Percentiles rank a stretch among this genome's conserved stretches.
phyloP scores from a whole-genome alignment of 2,888 invertebrate species.

The Trypoxylon attenuatum region DNA sequence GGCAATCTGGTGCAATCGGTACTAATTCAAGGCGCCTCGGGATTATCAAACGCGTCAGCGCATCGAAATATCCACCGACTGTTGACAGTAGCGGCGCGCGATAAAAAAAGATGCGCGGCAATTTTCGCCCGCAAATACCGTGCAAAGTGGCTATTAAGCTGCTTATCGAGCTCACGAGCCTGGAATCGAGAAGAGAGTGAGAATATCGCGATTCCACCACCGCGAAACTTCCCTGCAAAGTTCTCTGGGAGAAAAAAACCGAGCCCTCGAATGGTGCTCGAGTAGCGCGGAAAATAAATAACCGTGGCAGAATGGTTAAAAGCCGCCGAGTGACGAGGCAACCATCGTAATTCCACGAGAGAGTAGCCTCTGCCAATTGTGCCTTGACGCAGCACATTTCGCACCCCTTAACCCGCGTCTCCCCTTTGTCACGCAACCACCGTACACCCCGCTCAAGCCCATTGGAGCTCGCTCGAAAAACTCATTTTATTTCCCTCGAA shows the following conservation, averaged over 20 bases:
- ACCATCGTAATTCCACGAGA: neutral
- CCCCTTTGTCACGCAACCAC: no score
- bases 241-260: no score
- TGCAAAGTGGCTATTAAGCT: neutral
- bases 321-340: neutral
- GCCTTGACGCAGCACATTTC: neutral
- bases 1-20: neutral
- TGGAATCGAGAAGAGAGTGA: neutral
- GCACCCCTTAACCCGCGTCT: neutral
- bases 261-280: no score
- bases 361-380: constrained; percentile 1
- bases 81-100: neutral
- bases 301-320: neutral
- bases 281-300: no score
- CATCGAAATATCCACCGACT: neutral
- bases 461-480: no score
- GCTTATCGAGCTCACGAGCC: neutral
- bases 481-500: constrained; percentile 22
- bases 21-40: neutral
- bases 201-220: neutral
- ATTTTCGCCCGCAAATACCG: neutral
- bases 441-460: no score
- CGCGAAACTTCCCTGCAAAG: no score
- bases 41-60: constrained; percentile 1
- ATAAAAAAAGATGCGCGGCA: neutral